Percentiles rank a stretch among this genome's conserved stretches.
phyloP scores from a whole-genome alignment of 2,888 invertebrate species.

The Neelides folsomi region DNA sequence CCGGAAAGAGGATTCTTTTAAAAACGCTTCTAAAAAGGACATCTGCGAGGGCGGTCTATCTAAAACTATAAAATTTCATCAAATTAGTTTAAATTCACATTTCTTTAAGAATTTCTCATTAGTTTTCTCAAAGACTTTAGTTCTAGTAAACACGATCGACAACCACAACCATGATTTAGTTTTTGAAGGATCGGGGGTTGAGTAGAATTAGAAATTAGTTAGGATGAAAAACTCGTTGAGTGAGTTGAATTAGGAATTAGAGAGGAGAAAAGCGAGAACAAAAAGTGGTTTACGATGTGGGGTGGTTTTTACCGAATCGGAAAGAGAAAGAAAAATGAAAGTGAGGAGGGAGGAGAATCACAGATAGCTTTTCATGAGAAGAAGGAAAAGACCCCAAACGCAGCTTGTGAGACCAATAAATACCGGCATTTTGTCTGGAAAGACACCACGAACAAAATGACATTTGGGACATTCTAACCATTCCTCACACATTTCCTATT shows the following conservation, averaged over 20 bases:
- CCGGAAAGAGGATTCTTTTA: slow-evolving; percentile 51
- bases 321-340: no score
- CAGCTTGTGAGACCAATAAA: slow-evolving; percentile 80
- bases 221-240: no score
- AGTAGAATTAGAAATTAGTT: no score
- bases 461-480: slow-evolving; percentile 7
- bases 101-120: no score
- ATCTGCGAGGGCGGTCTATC: slow-evolving; percentile 81
- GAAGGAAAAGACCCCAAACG: slow-evolving; percentile 68
- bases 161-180: no score
- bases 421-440: slow-evolving; percentile 51
- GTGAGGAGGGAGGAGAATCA: slow-evolving; percentile 35
- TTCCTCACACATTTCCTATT: not conserved
- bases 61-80: slow-evolving; percentile 50
- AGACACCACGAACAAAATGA: slow-evolving; percentile 16
- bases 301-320: no score
- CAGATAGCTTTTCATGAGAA: slow-evolving; percentile 54
- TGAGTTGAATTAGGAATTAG: no score
- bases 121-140: no score
- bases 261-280: no score
- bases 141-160: no score
- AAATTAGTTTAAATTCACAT: not conserved
- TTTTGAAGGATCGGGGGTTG: no score
- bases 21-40: slow-evolving; percentile 79
- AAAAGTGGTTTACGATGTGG: no score